Conservation (phyloP, 2,888 invertebrate genomes). For the Leptopterna dolabrata region DNA sequence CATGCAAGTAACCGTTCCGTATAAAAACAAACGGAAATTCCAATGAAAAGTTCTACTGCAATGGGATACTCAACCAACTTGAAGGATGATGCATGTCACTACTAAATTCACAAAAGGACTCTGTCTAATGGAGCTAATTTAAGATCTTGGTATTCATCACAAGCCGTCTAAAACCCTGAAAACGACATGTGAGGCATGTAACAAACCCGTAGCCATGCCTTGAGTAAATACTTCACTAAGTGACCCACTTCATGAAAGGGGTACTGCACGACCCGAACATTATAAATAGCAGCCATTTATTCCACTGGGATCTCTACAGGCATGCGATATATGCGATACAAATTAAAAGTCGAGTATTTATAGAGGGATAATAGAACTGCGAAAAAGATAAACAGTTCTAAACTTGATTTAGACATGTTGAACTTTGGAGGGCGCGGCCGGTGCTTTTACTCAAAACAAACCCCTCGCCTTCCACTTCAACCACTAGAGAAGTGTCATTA, state of each 20-base stretch:
- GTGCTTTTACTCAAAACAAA: slow-evolving; percentile 36
- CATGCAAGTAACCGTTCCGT: neutral
- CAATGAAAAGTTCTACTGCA: neutral
- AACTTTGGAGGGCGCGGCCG: slow-evolving; percentile 47
- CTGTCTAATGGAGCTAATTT: too few relatives aligned
- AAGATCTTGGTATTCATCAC: neutral
- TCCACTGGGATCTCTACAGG: too few relatives aligned
- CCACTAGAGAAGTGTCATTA: neutral
- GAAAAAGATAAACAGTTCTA: neutral
- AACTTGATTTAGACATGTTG: neutral
- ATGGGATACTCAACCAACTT: neutral
- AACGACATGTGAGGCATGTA: neutral
- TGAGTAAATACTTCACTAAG: neutral
- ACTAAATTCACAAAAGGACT: neutral
- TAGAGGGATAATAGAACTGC: too few relatives aligned
- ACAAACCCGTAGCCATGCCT: neutral
- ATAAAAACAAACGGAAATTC: neutral
- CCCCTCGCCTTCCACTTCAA: neutral
- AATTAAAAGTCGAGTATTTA: too few relatives aligned
- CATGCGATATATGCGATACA: too few relatives aligned
- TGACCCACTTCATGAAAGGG: neutral
- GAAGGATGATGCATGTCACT: neutral
- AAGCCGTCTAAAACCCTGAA: neutral
- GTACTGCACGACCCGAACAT: neutral
- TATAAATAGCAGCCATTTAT: neutral